Conservation (phyloP, 2,113 vertebrate species). For the Mastomys natalensis region DNA sequence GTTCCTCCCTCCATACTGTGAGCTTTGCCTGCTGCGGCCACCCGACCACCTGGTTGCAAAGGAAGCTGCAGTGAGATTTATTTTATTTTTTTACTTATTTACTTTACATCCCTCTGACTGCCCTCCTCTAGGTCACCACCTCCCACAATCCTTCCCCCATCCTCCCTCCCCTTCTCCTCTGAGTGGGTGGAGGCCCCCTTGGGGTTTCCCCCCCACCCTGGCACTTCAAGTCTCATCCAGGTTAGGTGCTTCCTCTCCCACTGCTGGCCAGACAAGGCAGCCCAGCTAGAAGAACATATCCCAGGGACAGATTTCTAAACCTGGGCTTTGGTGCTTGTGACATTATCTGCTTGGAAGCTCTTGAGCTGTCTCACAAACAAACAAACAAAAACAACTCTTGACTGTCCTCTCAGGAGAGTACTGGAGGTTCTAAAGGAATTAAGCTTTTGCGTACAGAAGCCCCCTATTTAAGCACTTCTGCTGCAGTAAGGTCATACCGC, state of each 20-base stretch:
- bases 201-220: no score
- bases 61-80: not conserved
- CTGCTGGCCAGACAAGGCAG: no score
- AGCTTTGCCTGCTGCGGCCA: not conserved
- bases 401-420: not conserved
- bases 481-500: not conserved
- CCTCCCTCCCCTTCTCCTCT: no score
- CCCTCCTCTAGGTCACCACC: no score
- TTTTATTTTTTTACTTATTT: no score
- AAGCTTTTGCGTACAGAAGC: not conserved
- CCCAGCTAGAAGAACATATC: no score
- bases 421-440: not conserved
- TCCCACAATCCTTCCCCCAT: no score
- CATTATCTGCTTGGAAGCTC: not conserved
- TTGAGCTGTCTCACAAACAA: not conserved
- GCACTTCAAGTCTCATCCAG: no score
- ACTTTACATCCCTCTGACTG: no score
- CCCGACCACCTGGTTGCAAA: not conserved
- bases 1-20: not conserved
- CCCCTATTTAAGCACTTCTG: not conserved
- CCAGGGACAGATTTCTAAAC: not conserved
- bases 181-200: no score
- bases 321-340: not conserved
- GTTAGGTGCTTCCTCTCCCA: no score
- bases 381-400: not conserved